These are phyloP conservation scores for Vipera latastei DNA, from an alignment of 2,797 vertebrate genomes.

Conservation along the genomic window DNA sequence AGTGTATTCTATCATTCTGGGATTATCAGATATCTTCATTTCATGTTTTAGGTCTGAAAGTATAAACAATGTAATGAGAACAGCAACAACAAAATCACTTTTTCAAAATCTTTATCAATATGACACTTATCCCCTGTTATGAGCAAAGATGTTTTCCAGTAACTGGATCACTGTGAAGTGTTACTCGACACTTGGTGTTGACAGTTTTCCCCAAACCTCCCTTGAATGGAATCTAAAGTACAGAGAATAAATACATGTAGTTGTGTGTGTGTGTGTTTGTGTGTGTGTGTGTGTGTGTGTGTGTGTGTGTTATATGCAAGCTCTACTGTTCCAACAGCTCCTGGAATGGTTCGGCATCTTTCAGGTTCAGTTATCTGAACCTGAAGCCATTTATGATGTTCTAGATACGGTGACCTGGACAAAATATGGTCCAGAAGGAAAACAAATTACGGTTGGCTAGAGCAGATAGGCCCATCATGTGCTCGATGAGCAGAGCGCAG, in stretches of 20 bases:
- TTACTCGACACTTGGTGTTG: conserved; percentile 64
- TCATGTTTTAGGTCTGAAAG: neutral
- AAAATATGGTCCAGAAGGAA: neutral
- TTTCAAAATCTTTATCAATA: conserved; percentile 66
- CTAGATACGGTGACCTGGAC: neutral
- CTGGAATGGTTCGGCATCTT: neutral
- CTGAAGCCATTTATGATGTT: neutral
- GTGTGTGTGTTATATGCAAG: neutral
- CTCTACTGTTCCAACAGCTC: neutral
- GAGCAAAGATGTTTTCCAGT: conserved; percentile 80
- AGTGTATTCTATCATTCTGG: neutral
- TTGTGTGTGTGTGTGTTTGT: neutral
- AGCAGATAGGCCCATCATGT: too few relatives aligned
- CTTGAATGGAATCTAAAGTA: conserved; percentile 73
- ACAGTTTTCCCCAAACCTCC: conserved; percentile 77
- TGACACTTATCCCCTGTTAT: conserved; percentile 78
- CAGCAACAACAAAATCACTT: neutral
- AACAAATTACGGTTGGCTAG: neutral
- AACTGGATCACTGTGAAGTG: conserved; percentile 71
- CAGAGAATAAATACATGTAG: neutral
- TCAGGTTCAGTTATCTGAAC: neutral
- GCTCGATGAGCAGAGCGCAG: too few relatives aligned
- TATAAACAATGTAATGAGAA: neutral
- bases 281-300: neutral
- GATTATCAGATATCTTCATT: neutral